A percentile compares a stretch with the other conserved stretches of the same genome.
Evolutionary conservation across 1,140 invertebrate genomes (phyloP).

Genomic region (Phthorimaea operculella): DNA sequence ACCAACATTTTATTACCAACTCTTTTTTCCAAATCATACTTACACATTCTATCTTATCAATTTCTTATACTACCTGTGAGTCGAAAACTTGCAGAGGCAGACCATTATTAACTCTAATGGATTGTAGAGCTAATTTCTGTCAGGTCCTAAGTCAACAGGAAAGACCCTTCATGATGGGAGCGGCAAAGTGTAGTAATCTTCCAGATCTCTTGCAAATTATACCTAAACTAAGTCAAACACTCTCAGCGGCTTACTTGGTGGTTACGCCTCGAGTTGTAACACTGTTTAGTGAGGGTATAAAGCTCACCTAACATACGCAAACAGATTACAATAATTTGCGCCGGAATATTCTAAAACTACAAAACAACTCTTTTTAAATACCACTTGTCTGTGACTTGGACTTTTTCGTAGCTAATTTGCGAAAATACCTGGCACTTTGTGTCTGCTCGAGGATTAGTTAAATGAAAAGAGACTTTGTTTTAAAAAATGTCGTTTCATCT

Average conservation of each 20-base stretch:
- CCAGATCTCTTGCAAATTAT: conserved; percentile 49
- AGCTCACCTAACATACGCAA: background rate
- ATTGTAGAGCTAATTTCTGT: conserved; percentile 35
- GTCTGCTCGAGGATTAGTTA: conserved; percentile 45
- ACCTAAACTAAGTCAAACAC: conserved; percentile 48
- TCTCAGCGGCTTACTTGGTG: conserved; percentile 28
- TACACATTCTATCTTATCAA: too few species aligned
- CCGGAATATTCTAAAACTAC: background rate
- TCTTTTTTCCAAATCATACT: too few species aligned
- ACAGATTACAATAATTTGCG: background rate
- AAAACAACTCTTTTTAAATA: background rate
- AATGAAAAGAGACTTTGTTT: conserved; percentile 43
- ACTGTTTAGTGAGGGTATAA: background rate
- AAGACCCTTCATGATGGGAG: conserved; percentile 28
- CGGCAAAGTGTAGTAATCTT: conserved; percentile 49
- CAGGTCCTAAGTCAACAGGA: conserved; percentile 57
- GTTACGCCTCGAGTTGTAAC: conserved; percentile 5
- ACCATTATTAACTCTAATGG: conserved; percentile 22
- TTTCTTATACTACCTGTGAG: too few species aligned
- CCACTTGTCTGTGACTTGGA: conserved; percentile 5
- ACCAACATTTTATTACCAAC: too few species aligned
- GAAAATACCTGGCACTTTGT: background rate
- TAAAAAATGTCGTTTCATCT: conserved; percentile 24
- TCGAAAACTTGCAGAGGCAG: background rate
- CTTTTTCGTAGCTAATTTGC: conserved; percentile 31